These are phyloP conservation scores for Colostygia pectinataria DNA, from an alignment of 2,888 invertebrate genomes.

Conservation along the genomic window DNA sequence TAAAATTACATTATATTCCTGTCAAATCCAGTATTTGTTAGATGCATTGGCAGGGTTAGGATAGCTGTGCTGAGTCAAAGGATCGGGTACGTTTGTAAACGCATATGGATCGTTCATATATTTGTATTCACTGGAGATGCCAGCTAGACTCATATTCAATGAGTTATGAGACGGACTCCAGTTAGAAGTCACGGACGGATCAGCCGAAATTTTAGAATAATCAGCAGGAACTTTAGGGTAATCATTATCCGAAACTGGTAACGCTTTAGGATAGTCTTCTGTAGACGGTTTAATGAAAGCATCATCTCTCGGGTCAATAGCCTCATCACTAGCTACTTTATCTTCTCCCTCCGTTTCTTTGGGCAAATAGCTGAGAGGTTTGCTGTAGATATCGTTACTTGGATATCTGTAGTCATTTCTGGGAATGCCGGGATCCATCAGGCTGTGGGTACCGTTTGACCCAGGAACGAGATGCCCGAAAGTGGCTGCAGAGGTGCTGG, in stretches of 20 bases:
- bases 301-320: slow-evolving; percentile 71
- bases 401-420: slow-evolving; percentile 77
- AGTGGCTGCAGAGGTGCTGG: slow-evolving; percentile 73
- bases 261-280: slow-evolving; percentile 69
- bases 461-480: slow-evolving; percentile 78
- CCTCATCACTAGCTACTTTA: slow-evolving; percentile 67
- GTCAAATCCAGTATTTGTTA: slow-evolving; percentile 81
- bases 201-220: slow-evolving; percentile 75
- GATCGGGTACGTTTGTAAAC: slow-evolving; percentile 73
- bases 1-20: slow-evolving; percentile 27
- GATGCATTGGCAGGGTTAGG: slow-evolving; percentile 69
- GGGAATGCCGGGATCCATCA: slow-evolving; percentile 76
- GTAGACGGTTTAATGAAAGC: slow-evolving; percentile 62
- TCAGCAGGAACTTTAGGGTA: slow-evolving; percentile 83
- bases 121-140: slow-evolving; percentile 75
- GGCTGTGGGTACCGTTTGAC: slow-evolving; percentile 73
- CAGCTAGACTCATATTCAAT: slow-evolving; percentile 75
- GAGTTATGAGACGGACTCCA: slow-evolving; percentile 79
- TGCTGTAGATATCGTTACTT: slow-evolving; percentile 67
- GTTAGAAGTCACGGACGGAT: slow-evolving; percentile 79
- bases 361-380: slow-evolving; percentile 72
- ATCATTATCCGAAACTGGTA: slow-evolving; percentile 72
- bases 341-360: slow-evolving; percentile 71
- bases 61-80: slow-evolving; percentile 73
- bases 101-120: slow-evolving; percentile 79